Evolutionary conservation across 2,797 vertebrate species (phyloP), one percentile per base, ranked within the genome.

Genomic region (Gouania willdenowi): DNA sequence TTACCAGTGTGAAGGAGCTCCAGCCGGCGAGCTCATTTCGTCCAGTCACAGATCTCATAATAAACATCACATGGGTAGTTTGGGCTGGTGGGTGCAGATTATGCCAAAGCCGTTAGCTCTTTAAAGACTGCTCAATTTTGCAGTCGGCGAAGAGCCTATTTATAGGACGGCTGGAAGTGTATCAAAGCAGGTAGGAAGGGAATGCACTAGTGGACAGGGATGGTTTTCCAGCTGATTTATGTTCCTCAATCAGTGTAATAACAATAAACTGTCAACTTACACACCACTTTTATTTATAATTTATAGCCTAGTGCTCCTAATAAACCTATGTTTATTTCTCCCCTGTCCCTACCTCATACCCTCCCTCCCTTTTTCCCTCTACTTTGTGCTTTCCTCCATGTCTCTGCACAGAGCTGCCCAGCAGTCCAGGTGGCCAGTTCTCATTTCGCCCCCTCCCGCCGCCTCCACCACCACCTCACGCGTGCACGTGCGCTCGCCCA

Each of bases 371-470:
- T 28, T 11, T 12, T 6, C 15, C 22, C 26, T 19, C 12, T 10
- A 15, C 21, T 20, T 22, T 22, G 26, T 5, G 10, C 35, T n/a
- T 21, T 3, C 20, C 22, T 64, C 12, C 46, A 8, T 76, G 52
- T 45, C 68, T 25, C 20, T 71, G 32, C 66, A 4, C 82, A 97
- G 94, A 94, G 27, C 86, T 93, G 71, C 92, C 92, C 27, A 92
- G 84, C 59, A 94, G 92, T 75, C 92, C 94, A 10, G 91, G 90
- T 21, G 93, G 92, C 71, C 94, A 96, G 84, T 96, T 97, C 86
- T 94, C 92, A 15, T 97, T 97, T 79, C 81, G 94, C 20, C 94
- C 94, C 0, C 89, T 97, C 39, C 94, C 94, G 0, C 94, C 94
- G 0, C 94, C 94, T 0, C 93, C 94, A 0, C 94, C 94, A 0